Conservation (phyloP, 2,888 invertebrate genomes). For the Cheilosia pagana region DNA sequence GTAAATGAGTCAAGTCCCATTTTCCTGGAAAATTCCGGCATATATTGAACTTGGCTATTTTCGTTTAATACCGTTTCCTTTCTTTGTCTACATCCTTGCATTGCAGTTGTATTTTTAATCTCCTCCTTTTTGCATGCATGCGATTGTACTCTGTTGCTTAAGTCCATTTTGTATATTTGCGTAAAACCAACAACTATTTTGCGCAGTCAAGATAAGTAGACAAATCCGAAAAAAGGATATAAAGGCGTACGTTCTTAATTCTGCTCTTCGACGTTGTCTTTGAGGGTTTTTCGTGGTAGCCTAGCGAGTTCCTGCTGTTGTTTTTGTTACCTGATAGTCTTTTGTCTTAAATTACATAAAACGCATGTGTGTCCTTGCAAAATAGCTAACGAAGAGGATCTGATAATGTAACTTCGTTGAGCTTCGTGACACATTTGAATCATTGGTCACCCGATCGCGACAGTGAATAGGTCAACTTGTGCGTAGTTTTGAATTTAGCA, state of each 20-base stretch:
- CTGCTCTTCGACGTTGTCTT: not conserved
- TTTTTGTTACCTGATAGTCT: constrained; percentile 18
- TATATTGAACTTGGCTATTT: constrained; percentile 6
- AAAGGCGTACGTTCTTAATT: constrained; percentile 20
- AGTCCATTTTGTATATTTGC: not conserved
- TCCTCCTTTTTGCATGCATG: constrained; percentile 8
- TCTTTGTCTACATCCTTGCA: not conserved
- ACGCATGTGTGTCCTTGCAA: constrained; percentile 4
- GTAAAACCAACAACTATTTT: not conserved
- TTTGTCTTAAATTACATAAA: constrained; percentile 7
- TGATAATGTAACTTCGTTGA: not conserved
- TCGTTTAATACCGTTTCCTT: not conserved
- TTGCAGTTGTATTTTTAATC: constrained; percentile 1
- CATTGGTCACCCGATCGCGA: constrained; percentile 6
- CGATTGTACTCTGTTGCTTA: constrained; percentile 3
- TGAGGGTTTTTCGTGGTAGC: constrained; percentile 1
- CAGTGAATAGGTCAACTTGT: constrained; percentile 18
- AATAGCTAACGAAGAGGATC: not conserved
- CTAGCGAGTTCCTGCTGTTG: not conserved
- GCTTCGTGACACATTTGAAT: not conserved
- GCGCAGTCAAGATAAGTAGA: not conserved
- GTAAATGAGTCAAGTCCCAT: not conserved
- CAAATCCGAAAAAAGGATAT: not conserved
- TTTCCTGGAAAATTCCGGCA: constrained; percentile 22
- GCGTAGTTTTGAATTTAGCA: not conserved